A percentile compares a stretch with the other conserved stretches of the same genome.
Conservation (phyloP, 2,113 vertebrate genomes). For the Syrrhaptes paradoxus region DNA sequence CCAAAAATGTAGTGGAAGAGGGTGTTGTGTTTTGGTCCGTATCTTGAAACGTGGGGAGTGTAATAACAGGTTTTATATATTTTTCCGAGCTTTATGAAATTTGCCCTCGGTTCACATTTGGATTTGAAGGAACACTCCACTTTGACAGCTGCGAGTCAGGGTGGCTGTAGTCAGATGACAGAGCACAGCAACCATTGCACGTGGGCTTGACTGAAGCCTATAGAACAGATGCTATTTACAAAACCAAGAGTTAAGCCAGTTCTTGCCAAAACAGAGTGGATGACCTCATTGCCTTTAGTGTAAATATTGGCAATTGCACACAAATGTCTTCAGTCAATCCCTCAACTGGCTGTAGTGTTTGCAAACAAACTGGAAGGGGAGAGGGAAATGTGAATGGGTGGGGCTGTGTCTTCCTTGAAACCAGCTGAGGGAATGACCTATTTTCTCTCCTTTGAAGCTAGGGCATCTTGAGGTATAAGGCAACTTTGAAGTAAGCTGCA, state of each 20-base stretch:
- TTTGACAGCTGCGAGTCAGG: background rate
- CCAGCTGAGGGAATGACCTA: background rate
- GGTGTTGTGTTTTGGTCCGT: background rate
- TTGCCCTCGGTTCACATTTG: background rate
- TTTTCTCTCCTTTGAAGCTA: background rate
- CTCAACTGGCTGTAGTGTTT: background rate
- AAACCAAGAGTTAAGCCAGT: background rate
- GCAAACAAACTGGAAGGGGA: background rate
- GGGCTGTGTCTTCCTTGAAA: background rate
- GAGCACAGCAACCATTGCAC: background rate
- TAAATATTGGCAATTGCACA: background rate
- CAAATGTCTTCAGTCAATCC: background rate
- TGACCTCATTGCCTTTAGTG: background rate
- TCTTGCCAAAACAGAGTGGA: background rate
- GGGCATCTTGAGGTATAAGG: background rate
- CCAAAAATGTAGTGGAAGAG: background rate
- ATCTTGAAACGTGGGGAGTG: background rate
- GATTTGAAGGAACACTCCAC: background rate
- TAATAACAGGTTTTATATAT: background rate
- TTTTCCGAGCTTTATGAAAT: background rate
- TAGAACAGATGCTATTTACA: background rate
- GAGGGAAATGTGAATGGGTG: background rate
- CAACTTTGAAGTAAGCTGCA: background rate
- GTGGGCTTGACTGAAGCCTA: background rate
- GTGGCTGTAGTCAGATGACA: background rate